Evolutionary conservation across 2,797 vertebrate genomes (phyloP).

Genomic region (Sebastes hubbsi): DNA sequence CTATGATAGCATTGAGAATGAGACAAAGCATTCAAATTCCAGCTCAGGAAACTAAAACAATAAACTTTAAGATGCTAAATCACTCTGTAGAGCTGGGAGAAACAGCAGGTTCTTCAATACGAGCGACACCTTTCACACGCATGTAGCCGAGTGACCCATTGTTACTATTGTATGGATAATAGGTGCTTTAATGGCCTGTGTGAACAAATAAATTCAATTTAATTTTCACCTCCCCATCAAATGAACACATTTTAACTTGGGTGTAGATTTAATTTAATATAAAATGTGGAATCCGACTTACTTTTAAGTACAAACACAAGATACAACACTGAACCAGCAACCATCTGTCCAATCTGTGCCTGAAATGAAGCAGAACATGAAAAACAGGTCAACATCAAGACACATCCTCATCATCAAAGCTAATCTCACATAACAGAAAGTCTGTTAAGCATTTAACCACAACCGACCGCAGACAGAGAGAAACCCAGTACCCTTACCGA

Average conservation of each 20-base stretch:
- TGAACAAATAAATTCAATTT: not conserved
- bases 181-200: not conserved
- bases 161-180: not conserved
- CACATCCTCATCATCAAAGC: constrained; percentile 29
- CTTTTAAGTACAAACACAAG: not conserved
- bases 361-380: constrained; percentile 4
- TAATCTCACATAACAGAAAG: constrained; percentile 1
- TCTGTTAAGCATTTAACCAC: constrained; percentile 20
- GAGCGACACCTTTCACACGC: not conserved
- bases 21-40: not conserved
- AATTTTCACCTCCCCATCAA: too few relatives aligned
- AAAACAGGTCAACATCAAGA: constrained; percentile 8
- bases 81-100: too few relatives aligned
- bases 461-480: constrained; percentile 11
- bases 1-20: too few relatives aligned
- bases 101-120: not conserved
- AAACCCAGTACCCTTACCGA: not conserved
- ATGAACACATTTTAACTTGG: not conserved
- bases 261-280: not conserved
- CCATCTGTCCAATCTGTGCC: constrained; percentile 8
- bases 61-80: too few relatives aligned
- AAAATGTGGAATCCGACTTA: not conserved
- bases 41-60: not conserved
- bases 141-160: not conserved
- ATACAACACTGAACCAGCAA: not conserved